Percentiles rank a stretch among this genome's conserved stretches.
Conservation (phyloP, 2,113 vertebrate species). For the Oophaga pumilio region DNA sequence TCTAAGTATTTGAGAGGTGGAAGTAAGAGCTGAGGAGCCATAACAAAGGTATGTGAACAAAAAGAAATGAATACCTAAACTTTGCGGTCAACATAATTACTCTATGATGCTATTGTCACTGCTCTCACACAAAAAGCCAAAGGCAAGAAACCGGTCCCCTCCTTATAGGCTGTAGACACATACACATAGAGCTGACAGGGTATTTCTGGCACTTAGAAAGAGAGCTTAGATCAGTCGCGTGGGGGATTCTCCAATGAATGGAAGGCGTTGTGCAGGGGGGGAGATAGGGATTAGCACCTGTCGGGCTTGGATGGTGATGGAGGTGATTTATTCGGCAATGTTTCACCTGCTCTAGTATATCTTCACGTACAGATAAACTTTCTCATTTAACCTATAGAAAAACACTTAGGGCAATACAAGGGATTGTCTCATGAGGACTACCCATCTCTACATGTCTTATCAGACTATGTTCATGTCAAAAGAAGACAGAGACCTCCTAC, state of each 20-base stretch:
- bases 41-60: slow-evolving; percentile 43
- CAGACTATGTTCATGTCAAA: too few relatives aligned
- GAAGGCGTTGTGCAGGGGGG: slow-evolving; percentile 45
- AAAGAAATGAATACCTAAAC: slow-evolving; percentile 15
- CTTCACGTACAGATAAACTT: slow-evolving; percentile 19
- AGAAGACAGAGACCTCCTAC: too few relatives aligned
- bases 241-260: slow-evolving; percentile 50
- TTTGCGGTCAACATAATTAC: slow-evolving; percentile 53
- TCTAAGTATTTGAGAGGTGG: slow-evolving; percentile 43
- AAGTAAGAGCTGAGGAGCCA: slow-evolving; percentile 39
- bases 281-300: slow-evolving; percentile 48
- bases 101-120: slow-evolving; percentile 38
- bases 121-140: slow-evolving; percentile 39
- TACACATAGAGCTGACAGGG: slow-evolving; percentile 12
- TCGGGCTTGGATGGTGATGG: slow-evolving; percentile 10
- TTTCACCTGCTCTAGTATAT: slow-evolving; percentile 38
- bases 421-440: neutral
- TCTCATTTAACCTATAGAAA: neutral
- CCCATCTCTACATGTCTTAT: neutral
- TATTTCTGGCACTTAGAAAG: slow-evolving; percentile 33
- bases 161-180: slow-evolving; percentile 24
- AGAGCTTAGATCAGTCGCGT: slow-evolving; percentile 47
- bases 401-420: neutral
- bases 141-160: slow-evolving; percentile 44
- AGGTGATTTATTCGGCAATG: neutral